phyloP scores from a whole-genome alignment of 2,113 vertebrate genomes.

The Balaenoptera acutorostrata region DNA sequence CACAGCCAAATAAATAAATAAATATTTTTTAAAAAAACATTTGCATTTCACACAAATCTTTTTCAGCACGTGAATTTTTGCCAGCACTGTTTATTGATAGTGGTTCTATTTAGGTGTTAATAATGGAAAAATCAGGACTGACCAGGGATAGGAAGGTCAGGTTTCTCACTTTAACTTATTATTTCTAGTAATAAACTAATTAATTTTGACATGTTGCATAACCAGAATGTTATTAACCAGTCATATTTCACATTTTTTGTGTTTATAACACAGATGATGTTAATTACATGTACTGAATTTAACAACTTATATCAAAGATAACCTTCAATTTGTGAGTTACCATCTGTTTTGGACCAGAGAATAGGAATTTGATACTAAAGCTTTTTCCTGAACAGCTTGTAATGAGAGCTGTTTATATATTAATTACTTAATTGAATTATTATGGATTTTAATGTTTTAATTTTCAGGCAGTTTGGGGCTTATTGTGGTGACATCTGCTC shows the following conservation, averaged over 20 bases:
- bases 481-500: constrained; percentile 48
- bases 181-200: background rate
- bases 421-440: constrained; percentile 56
- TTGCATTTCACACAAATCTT: background rate
- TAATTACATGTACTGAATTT: constrained; percentile 33
- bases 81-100: background rate
- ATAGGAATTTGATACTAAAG: background rate
- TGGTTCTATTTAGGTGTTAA: background rate
- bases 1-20: too few species aligned
- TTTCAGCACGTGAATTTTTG: background rate
- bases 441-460: constrained; percentile 35
- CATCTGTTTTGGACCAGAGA: constrained; percentile 57
- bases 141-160: background rate
- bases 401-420: constrained; percentile 54
- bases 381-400: constrained; percentile 53
- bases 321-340: constrained; percentile 48
- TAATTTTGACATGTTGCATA: constrained; percentile 7
- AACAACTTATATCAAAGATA: constrained; percentile 39
- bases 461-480: constrained; percentile 44
- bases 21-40: background rate
- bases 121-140: background rate
- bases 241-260: background rate
- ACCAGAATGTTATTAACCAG: background rate
- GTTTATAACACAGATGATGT: constrained; percentile 16
- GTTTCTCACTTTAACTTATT: background rate